Evolutionary conservation across 2,888 invertebrate species (phyloP), one percentile per base, ranked within the genome.

Genomic region (Drosophila silvestris): DNA sequence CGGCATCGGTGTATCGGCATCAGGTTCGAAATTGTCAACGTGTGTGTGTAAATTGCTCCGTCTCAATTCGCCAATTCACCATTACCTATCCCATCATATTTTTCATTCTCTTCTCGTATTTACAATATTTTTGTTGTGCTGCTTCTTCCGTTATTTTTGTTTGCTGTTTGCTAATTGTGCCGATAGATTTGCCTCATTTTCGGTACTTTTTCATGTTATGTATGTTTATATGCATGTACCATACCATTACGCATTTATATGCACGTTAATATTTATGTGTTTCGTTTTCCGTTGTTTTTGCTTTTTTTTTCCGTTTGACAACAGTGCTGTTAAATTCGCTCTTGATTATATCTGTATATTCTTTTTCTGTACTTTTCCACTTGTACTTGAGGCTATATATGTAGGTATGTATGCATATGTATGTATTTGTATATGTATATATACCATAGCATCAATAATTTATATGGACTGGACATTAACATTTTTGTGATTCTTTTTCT

Each of bases 1-100:
- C 39, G n/a, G 39, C 39, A 41, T 44, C n/a, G 44, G 33, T 4
- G 33, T 35, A 35, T 14, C 14, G 35, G 16, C 16, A 35, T 35
- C 35, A 5, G 44, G 22, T 7, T 22, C 14, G 16, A 16, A 52
- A 54, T 54, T 33, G 33, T 54, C 54, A 33, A 54, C 22, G 9
- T 53, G 22, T 33, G 16, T 37, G 7, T 73, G 69, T 47, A 80
- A 77, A 73, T 79, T 77, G 77, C n/a, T 59, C 62, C 37, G 14
- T 62, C 58, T 47, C 58, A 77, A 50, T 51, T 50, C 14, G 16
- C n/a, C 33, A 51, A 51, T 33, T 35, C n/a, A 41, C 35, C 77
- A 53, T 61, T 78, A 64, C 71, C 78, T 67, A 67, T 78, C 61
- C 63, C 66, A 70, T 65, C 60, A 41, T 39, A 9, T 22, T 41